These are phyloP conservation scores for Melanostigma gelatinosum DNA, from an alignment of 2,113 vertebrate genomes.

Conservation along the genomic window DNA sequence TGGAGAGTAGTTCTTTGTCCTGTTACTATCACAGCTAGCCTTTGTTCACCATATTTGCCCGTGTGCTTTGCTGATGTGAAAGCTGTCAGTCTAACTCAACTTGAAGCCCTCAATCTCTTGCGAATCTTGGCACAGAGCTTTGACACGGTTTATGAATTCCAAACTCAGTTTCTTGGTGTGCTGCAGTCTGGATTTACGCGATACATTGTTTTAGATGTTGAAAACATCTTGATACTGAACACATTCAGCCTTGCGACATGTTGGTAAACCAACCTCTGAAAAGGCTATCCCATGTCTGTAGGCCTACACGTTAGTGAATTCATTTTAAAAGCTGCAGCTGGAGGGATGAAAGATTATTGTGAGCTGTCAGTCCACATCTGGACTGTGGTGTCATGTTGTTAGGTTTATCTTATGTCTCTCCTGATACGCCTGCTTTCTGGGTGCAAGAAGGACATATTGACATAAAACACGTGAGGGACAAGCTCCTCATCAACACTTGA, in stretches of 20 bases:
- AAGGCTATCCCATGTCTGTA: not conserved
- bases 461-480: conserved; percentile 40
- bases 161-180: not conserved
- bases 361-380: conserved; percentile 41
- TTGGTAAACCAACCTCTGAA: not conserved
- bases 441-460: conserved; percentile 35
- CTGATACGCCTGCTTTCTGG: conserved; percentile 5
- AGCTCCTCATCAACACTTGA: conserved; percentile 31
- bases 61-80: not conserved
- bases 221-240: not conserved
- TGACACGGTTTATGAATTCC: not conserved
- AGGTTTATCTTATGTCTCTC: conserved; percentile 29
- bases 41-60: not conserved
- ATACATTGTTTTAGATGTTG: not conserved
- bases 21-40: not conserved
- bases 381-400: not conserved
- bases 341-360: not conserved
- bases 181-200: not conserved
- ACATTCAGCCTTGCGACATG: not conserved
- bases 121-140: not conserved
- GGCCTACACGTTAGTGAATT: not conserved
- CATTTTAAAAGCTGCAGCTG: not conserved
- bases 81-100: not conserved
- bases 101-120: not conserved
- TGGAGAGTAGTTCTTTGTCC: not conserved